These are phyloP conservation scores for Pseudolycoriella hygida DNA, from an alignment of 2,888 invertebrate species.

Conservation along the genomic window DNA sequence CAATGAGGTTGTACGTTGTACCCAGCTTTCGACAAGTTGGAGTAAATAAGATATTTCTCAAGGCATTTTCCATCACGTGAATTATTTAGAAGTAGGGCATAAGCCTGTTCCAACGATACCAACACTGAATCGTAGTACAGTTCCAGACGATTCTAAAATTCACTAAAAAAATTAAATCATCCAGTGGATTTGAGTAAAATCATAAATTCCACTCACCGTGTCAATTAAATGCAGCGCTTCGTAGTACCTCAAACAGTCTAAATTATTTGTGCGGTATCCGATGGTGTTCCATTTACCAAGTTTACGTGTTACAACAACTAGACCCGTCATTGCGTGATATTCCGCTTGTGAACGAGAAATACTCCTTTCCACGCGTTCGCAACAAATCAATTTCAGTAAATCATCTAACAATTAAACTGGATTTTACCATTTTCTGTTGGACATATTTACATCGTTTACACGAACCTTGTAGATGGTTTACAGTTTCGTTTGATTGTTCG, in stretches of 20 bases:
- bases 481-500: too few relatives aligned
- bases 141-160: slow-evolving; percentile 21
- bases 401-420: neutral
- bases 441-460: too few relatives aligned
- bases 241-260: neutral
- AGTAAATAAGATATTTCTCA: slow-evolving; percentile 21
- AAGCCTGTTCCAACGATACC: slow-evolving; percentile 24
- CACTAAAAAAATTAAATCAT: slow-evolving; percentile 2
- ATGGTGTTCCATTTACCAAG: neutral
- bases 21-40: slow-evolving; percentile 21
- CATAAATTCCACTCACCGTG: neutral
- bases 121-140: slow-evolving; percentile 17
- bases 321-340: neutral
- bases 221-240: neutral
- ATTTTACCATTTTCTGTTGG: too few relatives aligned
- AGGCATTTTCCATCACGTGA: slow-evolving; percentile 12
- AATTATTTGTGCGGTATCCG: neutral
- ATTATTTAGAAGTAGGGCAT: slow-evolving; percentile 20
- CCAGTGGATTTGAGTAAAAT: neutral
- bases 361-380: neutral
- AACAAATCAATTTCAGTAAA: neutral
- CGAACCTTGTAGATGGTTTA: too few relatives aligned
- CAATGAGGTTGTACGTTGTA: slow-evolving; percentile 17
- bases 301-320: neutral
- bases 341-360: neutral